A percentile compares a stretch with the other conserved stretches of the same genome.
Conservation (phyloP, 2,113 vertebrate genomes). For the Delphinus delphis region DNA sequence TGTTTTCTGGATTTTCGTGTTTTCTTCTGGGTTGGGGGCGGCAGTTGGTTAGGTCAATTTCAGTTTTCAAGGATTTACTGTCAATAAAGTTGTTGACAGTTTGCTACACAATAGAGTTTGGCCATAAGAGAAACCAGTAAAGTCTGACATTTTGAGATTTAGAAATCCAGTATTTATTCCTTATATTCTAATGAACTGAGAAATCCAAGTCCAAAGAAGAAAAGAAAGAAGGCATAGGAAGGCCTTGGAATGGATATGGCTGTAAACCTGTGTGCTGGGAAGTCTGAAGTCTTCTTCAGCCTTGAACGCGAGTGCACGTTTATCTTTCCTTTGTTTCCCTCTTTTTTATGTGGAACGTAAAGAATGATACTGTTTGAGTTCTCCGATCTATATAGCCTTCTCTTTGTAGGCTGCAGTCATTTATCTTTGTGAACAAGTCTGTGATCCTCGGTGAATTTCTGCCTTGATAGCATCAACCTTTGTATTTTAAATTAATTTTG, state of each 20-base stretch:
- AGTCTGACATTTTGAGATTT: neutral
- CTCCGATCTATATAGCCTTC: neutral
- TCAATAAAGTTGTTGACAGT: neutral
- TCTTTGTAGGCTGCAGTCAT: neutral
- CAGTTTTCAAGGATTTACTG: neutral
- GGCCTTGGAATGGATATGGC: neutral
- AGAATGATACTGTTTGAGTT: neutral
- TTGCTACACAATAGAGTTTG: neutral
- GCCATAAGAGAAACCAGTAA: neutral
- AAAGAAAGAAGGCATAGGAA: neutral
- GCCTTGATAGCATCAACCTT: neutral
- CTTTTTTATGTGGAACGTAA: neutral
- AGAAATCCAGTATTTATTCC: neutral
- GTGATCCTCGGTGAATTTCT: constrained; percentile 38
- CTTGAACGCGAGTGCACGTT: neutral
- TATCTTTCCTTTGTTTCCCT: neutral
- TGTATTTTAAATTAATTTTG: constrained; percentile 63
- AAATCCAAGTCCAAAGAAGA: neutral
- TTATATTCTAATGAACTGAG: neutral
- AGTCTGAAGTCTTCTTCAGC: neutral
- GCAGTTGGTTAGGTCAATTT: neutral
- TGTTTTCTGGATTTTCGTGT: neutral
- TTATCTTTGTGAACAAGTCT: neutral
- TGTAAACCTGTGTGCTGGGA: too few relatives aligned
- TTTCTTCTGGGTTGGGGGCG: too few relatives aligned